Evolutionary conservation across 2,113 vertebrate genomes (phyloP), one percentile per base, ranked within the genome.

Genomic region (Cebus imitator): DNA sequence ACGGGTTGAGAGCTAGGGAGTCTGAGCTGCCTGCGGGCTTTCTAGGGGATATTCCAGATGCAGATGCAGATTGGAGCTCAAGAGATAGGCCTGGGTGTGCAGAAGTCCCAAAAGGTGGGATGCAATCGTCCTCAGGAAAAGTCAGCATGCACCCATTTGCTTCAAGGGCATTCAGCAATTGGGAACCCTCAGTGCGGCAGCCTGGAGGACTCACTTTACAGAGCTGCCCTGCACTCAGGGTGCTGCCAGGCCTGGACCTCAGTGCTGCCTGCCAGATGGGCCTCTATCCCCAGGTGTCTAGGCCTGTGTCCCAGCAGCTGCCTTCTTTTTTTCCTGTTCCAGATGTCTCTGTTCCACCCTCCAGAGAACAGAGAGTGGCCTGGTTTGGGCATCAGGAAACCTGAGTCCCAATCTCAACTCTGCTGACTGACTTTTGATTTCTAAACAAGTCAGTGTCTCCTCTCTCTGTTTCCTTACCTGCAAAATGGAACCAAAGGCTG

Each of bases 391-490:
- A n/a, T 13, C 70, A 83, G 50, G 37, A 91, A 27, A 3, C 73
- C 87, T 27, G n/a, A 55, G 18, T 16, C 20, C 84, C 40, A 30
- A 30, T 35, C 17, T 30, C 21, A 50, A 12, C 37, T 87, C 58
- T 45, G 35, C 72, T 23, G 4, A 58, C 8, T 13, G 2, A 68
- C 40, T 43, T 73, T 8, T 5, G 5, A 43, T 52, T 81, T 76
- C 52, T 35, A 37, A 68, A 88, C 72, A 35, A 76, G 70, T 58
- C 86, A 84, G 6, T 72, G 73, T 76, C 37, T 92, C 4, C 94
- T 70, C 11, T 20, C 50, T 96, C 84, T 20, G 78, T 70, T 27
- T 92, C 81, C 92, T 94, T 84, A 17, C 4, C 58, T 40, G 17
- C 94, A 72, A 90, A 78, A 68, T 75, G 58, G 64, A 52, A 84